phyloP scores from a whole-genome alignment of 2,797 vertebrate species.

The Peromyscus melanophrys region DNA sequence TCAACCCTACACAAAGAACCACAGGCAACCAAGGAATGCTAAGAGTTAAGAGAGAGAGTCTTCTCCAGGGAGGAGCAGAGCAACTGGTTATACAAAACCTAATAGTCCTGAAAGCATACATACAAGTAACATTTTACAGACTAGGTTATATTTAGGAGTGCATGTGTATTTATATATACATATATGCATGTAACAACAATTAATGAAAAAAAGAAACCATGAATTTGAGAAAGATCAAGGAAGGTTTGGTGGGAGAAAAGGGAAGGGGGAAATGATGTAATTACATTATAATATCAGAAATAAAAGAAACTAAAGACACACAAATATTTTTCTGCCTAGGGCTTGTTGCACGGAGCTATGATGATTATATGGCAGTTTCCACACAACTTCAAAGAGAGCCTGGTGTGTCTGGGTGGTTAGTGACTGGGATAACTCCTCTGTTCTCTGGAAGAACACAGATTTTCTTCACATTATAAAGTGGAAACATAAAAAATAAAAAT shows the following conservation, averaged over 20 bases:
- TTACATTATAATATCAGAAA: not conserved
- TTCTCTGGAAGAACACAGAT: constrained; percentile 36
- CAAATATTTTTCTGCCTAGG: not conserved
- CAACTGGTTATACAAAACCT: not conserved
- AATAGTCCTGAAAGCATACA: not conserved
- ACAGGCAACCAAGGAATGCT: no score
- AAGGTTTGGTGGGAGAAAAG: not conserved
- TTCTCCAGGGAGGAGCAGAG: not conserved
- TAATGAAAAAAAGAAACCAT: not conserved
- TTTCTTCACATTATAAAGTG: constrained; percentile 14
- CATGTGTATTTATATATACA: not conserved
- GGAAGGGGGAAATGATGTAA: not conserved
- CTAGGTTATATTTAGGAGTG: not conserved
- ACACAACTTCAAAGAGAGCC: constrained; percentile 38
- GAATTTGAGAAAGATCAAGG: not conserved
- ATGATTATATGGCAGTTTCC: not conserved
- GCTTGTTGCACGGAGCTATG: not conserved
- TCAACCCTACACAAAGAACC: not conserved
- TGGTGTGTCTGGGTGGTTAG: not conserved
- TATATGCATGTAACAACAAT: not conserved
- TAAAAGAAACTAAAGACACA: not conserved
- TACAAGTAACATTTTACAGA: not conserved
- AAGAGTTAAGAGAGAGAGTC: not conserved
- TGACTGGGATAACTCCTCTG: constrained; percentile 17
- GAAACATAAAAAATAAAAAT: not conserved